phyloP scores from a whole-genome alignment of 1,140 invertebrate genomes.

The Drosophila repletoides region DNA sequence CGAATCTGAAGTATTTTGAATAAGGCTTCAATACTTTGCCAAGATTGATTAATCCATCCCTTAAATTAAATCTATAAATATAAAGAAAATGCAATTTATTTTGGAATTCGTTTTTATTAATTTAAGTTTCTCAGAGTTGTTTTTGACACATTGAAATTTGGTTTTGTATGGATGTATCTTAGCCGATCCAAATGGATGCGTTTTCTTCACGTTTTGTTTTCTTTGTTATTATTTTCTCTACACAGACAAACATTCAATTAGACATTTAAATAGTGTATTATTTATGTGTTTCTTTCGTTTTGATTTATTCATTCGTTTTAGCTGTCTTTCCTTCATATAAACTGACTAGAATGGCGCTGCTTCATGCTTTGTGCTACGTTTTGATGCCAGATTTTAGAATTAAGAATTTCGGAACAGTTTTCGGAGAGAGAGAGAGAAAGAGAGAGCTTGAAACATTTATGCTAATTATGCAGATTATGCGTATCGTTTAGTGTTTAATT shows the following conservation, averaged over 20 bases:
- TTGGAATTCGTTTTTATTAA: conserved; percentile 65
- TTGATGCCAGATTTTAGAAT: too few species aligned
- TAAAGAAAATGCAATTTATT: too few species aligned
- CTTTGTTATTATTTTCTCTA: conserved; percentile 8
- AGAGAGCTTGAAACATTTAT: conserved; percentile 50
- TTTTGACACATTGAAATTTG: conserved; percentile 80
- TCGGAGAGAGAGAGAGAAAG: neutral
- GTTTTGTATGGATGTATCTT: conserved; percentile 43
- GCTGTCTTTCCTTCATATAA: conserved; percentile 6
- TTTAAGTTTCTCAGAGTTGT: conserved; percentile 56
- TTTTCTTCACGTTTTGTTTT: conserved; percentile 19
- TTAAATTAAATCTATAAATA: too few species aligned
- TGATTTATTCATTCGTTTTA: conserved; percentile 12
- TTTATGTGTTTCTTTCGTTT: conserved; percentile 3
- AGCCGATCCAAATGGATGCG: conserved; percentile 34
- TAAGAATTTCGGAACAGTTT: too few species aligned
- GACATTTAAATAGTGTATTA: conserved; percentile 41
- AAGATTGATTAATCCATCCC: too few species aligned
- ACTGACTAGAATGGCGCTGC: conserved; percentile 37
- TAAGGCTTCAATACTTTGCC: too few species aligned
- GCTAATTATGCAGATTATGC: conserved; percentile 67
- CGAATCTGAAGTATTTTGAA: too few species aligned
- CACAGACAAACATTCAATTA: conserved; percentile 62
- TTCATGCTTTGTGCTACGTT: conserved; percentile 25
- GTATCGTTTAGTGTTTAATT: too few species aligned